Evolutionary conservation across 2,797 vertebrate genomes (phyloP), one percentile per base, ranked within the genome.

Genomic region (Falco peregrinus): DNA sequence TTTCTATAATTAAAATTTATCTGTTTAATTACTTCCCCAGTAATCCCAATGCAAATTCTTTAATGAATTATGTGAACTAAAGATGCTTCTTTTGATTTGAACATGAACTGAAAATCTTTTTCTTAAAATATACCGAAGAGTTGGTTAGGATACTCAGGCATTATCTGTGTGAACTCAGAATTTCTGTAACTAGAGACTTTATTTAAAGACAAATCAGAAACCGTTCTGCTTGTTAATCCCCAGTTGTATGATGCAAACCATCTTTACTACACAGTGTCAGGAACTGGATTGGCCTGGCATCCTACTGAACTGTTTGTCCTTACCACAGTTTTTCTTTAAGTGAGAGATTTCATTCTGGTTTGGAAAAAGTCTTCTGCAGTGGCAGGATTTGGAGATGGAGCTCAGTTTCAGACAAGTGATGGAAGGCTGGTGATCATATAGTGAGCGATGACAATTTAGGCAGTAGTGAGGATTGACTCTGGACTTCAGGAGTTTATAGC

Each of bases 1-100:
- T 84, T 83, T 48, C 63, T 60, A 4, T 76, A 71, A 89, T 89
- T 96, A 89, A 75, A 71, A 39, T 68, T 19, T 61, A 53, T 51
- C 75, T 71, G 9, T 79, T 81, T 93, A 75, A 89, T 91, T 89
- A 59, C 69, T 74, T 77, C 25, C n/a, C 17, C 29, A 48, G 24
- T 89, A 76, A 84, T 81, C 64, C 83, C 78, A 80, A 4, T 77
- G 80, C 57, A 79, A 67, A 45, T 89, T 79, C 43, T 80, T 57
- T 61, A 70, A 56, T 73, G 26, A 73, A 54, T 64, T 50, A n/a
- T 17, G 26, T 43, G 71, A 83, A 75, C 21, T 65, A 25, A 69
- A 51, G 56, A 17, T 77, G 35, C 9, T 68, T 31, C 14, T 70
- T 90, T 47, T 21, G 26, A 29, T 51, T 43, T 63, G 51, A 48